Evolutionary conservation across 2,888 invertebrate genomes (phyloP).

Genomic region (Trichopoda pennipes): DNA sequence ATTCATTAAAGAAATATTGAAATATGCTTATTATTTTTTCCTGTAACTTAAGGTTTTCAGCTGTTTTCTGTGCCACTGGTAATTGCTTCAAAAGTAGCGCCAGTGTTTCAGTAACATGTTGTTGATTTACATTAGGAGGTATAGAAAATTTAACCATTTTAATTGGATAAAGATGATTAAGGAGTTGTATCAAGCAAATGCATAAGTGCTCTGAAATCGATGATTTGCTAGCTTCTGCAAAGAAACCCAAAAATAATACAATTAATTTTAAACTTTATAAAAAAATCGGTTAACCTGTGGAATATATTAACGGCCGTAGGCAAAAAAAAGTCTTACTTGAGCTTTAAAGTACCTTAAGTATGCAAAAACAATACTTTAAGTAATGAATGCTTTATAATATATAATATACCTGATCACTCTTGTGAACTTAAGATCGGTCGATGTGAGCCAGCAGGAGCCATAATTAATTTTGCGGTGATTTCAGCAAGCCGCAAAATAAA

Average conservation of each 20-base stretch:
- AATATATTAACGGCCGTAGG: too few species aligned
- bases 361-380: too few species aligned
- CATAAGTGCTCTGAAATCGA: constrained; percentile 60
- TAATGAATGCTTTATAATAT: too few species aligned
- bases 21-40: constrained; percentile 73
- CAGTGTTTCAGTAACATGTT: constrained; percentile 75
- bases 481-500: too few species aligned
- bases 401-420: too few species aligned
- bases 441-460: too few species aligned
- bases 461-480: too few species aligned
- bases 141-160: constrained; percentile 72
- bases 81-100: constrained; percentile 76
- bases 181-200: constrained; percentile 71
- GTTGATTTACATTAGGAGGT: constrained; percentile 69
- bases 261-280: too few species aligned
- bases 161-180: constrained; percentile 71
- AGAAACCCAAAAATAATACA: not conserved
- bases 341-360: too few species aligned
- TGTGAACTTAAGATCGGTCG: too few species aligned
- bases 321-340: too few species aligned
- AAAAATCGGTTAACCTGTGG: too few species aligned
- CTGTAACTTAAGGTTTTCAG: constrained; percentile 72
- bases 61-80: constrained; percentile 70
- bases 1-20: constrained; percentile 74
- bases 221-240: constrained; percentile 34